Evolutionary conservation across 2,113 vertebrate species (phyloP).

Genomic region (Solea senegalensis): DNA sequence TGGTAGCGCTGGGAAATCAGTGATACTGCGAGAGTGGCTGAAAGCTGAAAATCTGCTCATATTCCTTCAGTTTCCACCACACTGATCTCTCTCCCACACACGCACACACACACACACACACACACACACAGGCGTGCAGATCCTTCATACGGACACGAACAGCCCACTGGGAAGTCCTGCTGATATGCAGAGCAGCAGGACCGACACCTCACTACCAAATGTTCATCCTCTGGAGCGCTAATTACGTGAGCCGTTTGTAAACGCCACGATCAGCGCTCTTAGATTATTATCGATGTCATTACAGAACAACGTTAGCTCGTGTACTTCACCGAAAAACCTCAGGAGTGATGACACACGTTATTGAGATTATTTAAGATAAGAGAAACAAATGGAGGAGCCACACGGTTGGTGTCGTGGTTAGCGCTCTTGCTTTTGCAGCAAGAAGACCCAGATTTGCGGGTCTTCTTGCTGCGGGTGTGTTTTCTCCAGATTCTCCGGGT

Average conservation of each 20-base stretch:
- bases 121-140: neutral
- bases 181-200: slow-evolving; percentile 31
- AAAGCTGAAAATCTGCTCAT: slow-evolving; percentile 42
- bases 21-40: slow-evolving; percentile 23
- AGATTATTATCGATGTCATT: too few species aligned
- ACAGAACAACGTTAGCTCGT: too few species aligned
- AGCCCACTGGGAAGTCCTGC: slow-evolving; percentile 12
- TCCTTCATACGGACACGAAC: slow-evolving; percentile 14
- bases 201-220: neutral
- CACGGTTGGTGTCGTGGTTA: too few species aligned
- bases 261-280: neutral
- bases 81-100: neutral
- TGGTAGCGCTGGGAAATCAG: slow-evolving; percentile 42
- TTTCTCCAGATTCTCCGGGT: too few species aligned
- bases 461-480: too few species aligned
- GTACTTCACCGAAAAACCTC: too few species aligned
- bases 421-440: too few species aligned
- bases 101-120: neutral
- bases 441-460: too few species aligned
- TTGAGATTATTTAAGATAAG: too few species aligned
- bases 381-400: too few species aligned
- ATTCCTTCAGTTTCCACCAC: slow-evolving; percentile 48
- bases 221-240: neutral
- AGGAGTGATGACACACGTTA: too few species aligned
- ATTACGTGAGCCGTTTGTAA: neutral